Evolutionary conservation across 2,888 invertebrate genomes (phyloP), one percentile per base, ranked within the genome.

Genomic region (Drosophila anomelani): DNA sequence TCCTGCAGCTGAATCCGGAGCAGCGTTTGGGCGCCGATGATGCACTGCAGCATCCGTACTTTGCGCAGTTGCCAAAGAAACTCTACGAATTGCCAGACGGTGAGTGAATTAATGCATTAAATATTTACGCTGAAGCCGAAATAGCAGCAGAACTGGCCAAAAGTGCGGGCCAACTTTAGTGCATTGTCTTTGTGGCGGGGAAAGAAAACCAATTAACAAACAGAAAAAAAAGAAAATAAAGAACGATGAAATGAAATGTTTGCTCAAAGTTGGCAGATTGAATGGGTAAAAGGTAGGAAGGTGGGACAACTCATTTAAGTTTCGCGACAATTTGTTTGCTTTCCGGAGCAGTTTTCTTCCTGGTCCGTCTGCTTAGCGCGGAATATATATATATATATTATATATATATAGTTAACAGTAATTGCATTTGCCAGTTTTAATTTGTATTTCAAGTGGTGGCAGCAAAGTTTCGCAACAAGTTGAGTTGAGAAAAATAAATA

Each of bases 31-130:
- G 97, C 60, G 98, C 99, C 61, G 95, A 95, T 55, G 94, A 96
- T 46, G 98, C 99, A 51, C 95, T 98, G 93, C 94, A 94, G 77
- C 98, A 99, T 94, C 94, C 95, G 69, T 99, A 98, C 94, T 99
- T 99, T 93, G 94, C 95, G 77, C 95, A 96, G 82, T 95, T 99
- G 93, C 98, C 99, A 91, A 95, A 95, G 92, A 96, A 97, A 93
- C 94, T 99, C 81, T 95, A 96, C 91, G 97, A 98, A 91, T 94
- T 99, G 93, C 97, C 98, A 84, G 98, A 98, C 92, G 97, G 98
- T 98, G 93, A 94, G 95, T 3, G 39, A 70, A 76, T 82, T 74
- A 75, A 72, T 63, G 60, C 64, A 85, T 86, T 87, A 81, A 85
- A 81, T 66, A 77, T 85, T 83, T 66, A 76, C 64, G 36, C 51